Percentiles rank a stretch among this genome's conserved stretches.
phyloP scores from a whole-genome alignment of 2,113 vertebrate species.

The Etheostoma cragini region DNA sequence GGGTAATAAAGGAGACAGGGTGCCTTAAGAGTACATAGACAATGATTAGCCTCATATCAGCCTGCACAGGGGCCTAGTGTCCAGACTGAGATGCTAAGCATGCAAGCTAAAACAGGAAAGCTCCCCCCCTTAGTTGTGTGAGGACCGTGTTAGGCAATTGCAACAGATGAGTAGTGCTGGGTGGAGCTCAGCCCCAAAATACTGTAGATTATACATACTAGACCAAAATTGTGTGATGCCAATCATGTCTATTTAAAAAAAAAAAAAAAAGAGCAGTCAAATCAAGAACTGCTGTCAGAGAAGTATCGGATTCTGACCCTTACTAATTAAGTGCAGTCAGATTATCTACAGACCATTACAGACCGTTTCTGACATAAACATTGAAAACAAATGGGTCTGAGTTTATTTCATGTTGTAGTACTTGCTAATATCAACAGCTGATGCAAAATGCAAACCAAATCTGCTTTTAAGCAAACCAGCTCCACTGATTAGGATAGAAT shows the following conservation, averaged over 20 bases:
- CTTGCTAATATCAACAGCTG: neutral
- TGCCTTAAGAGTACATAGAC: slow-evolving; percentile 24
- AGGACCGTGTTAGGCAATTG: slow-evolving; percentile 22
- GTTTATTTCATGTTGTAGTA: neutral
- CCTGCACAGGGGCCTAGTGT: slow-evolving; percentile 32
- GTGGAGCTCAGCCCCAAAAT: slow-evolving; percentile 27
- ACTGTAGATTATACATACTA: slow-evolving; percentile 7
- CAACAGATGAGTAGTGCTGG: slow-evolving; percentile 23
- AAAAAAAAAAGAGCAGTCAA: neutral
- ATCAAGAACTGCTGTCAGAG: neutral
- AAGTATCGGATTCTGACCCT: neutral
- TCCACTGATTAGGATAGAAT: neutral
- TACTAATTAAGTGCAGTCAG: neutral
- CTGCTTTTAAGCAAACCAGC: neutral
- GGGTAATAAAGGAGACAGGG: slow-evolving; percentile 43
- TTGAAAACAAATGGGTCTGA: neutral
- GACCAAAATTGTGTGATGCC: slow-evolving; percentile 1
- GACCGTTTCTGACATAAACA: neutral
- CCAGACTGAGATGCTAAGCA: slow-evolving; percentile 33
- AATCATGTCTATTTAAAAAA: slow-evolving; percentile 5
- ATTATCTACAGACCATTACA: neutral
- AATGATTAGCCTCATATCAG: slow-evolving; percentile 49
- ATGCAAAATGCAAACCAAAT: neutral
- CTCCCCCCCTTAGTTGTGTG: slow-evolving; percentile 13
- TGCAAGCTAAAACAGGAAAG: slow-evolving; percentile 22